These are phyloP conservation scores for Drosophila mimica DNA, from an alignment of 2,888 invertebrate genomes.

Conservation along the genomic window DNA sequence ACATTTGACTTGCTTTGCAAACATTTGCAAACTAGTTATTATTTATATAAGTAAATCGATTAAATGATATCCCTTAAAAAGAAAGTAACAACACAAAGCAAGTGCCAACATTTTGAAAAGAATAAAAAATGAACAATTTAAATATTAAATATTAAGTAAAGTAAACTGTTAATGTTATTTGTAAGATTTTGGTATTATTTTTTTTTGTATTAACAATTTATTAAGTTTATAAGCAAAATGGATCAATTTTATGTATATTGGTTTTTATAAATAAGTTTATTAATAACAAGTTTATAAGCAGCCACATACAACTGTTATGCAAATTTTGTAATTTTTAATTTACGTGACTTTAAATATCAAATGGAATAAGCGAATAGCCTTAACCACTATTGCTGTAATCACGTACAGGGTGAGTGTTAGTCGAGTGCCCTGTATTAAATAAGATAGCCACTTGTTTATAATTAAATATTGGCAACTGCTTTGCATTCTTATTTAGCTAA, in stretches of 20 bases:
- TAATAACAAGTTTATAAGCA: background rate
- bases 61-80: background rate
- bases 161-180: background rate
- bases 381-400: background rate
- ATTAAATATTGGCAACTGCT: constrained; percentile 9
- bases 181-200: background rate
- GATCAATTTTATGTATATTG: background rate
- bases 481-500: constrained; percentile 8
- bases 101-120: background rate
- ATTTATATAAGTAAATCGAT: background rate
- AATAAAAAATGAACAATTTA: background rate
- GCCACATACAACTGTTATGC: background rate
- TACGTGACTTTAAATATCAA: background rate
- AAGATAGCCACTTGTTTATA: background rate
- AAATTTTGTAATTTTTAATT: background rate
- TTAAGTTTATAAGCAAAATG: background rate
- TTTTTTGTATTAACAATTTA: background rate
- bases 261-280: background rate
- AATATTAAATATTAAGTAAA: background rate
- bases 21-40: background rate
- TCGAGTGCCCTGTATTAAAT: background rate
- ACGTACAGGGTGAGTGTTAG: background rate
- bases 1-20: constrained; percentile 3
- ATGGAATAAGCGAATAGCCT: background rate
- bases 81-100: background rate